Evolutionary conservation across 64 coral and sea anemone species (phyloP).

Genomic region (Astreopora myriophthalma): DNA sequence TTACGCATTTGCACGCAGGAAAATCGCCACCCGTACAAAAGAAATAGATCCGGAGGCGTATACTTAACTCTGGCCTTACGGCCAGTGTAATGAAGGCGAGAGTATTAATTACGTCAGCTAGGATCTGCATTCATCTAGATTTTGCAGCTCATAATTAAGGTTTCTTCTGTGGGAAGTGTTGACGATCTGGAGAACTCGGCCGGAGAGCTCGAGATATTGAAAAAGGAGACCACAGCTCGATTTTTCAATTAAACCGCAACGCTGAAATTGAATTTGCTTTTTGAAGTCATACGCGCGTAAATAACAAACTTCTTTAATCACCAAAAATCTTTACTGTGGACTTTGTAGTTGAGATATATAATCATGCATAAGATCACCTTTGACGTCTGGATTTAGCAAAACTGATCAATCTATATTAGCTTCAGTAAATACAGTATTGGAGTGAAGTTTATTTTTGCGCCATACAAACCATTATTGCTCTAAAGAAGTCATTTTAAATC

Average conservation of each 20-base stretch:
- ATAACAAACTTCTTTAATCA: too few species aligned
- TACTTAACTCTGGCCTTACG: too few species aligned
- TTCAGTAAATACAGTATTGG: not conserved
- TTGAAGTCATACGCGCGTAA: not conserved
- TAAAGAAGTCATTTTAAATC: slow-evolving; percentile 4
- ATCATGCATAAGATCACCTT: not conserved
- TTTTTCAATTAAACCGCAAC: not conserved
- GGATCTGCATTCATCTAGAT: not conserved
- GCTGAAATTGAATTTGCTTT: not conserved
- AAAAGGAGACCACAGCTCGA: not conserved
- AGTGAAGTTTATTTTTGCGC: not conserved
- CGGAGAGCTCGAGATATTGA: not conserved
- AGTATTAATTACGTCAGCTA: not conserved
- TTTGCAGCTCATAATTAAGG: not conserved
- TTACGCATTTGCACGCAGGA: too few species aligned
- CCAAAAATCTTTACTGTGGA: not conserved
- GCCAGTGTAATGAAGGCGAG: not conserved
- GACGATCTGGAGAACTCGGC: not conserved
- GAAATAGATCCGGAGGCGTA: too few species aligned
- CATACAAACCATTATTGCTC: not conserved
- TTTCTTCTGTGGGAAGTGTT: not conserved
- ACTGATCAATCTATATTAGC: not conserved
- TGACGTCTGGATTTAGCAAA: not conserved
- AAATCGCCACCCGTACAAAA: too few species aligned
- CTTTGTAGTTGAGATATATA: not conserved